A percentile compares a stretch with the other conserved stretches of the same genome.
Evolutionary conservation across 2,888 invertebrate species (phyloP).

Genomic region (Dinocampus coccinellae): DNA sequence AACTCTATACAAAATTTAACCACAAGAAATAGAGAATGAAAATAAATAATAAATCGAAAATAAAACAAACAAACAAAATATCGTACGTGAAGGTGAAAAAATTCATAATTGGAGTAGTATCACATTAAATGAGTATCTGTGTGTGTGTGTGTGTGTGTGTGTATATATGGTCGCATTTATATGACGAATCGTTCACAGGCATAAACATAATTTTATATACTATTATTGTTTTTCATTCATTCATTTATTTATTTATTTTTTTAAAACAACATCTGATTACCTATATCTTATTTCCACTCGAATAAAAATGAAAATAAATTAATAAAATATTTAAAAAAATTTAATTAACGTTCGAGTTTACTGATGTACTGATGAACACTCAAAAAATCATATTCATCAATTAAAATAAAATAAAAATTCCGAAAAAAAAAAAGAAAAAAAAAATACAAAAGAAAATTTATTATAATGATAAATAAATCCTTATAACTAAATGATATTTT

Average conservation of each 20-base stretch:
- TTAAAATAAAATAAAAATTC: too few species aligned
- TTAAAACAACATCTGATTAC: neutral
- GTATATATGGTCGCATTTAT: constrained; percentile 59
- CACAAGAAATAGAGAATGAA: too few species aligned
- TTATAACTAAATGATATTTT: neutral
- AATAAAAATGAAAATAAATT: neutral
- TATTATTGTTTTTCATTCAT: too few species aligned
- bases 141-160: too few species aligned
- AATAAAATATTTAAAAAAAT: neutral
- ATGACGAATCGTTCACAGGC: constrained; percentile 62
- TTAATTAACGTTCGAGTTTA: neutral
- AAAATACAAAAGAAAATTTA: neutral
- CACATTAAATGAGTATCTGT: neutral
- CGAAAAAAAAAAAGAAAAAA: neutral
- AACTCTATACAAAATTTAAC: too few species aligned
- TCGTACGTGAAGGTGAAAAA: too few species aligned
- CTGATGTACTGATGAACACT: neutral
- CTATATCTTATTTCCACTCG: neutral
- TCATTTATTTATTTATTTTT: constrained; percentile 42
- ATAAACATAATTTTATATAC: constrained; percentile 61
- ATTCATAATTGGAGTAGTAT: too few species aligned
- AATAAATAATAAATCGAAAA: too few species aligned
- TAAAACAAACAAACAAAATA: too few species aligned
- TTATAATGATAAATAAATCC: too few species aligned
- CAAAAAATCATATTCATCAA: too few species aligned